Evolutionary conservation across 2,797 vertebrate genomes (phyloP).

Genomic region (Syngnathus acus): DNA sequence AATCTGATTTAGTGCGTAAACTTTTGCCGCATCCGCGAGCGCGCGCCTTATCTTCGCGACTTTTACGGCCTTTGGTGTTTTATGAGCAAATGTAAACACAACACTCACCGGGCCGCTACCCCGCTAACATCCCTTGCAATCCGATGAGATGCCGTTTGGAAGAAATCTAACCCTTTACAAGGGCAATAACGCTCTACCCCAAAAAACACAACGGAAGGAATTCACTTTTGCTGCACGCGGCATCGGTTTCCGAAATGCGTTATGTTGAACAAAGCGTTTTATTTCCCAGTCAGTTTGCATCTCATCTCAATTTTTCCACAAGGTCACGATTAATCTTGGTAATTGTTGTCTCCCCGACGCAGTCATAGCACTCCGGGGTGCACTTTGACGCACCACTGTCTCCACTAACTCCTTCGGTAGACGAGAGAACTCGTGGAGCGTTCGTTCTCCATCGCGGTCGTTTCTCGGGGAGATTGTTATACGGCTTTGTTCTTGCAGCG

Average conservation of each 20-base stretch:
- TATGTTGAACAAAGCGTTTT: constrained; percentile 6
- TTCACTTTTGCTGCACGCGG: no score
- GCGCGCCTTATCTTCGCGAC: not conserved
- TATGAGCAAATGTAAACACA: constrained; percentile 4
- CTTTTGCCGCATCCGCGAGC: not conserved
- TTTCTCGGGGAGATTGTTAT: constrained; percentile 38
- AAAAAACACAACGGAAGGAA: not conserved
- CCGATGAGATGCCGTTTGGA: not conserved
- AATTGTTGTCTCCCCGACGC: constrained; percentile 53
- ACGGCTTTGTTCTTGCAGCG: constrained; percentile 18
- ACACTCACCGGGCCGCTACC: not conserved
- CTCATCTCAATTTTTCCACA: constrained; percentile 29
- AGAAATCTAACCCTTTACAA: not conserved
- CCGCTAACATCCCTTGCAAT: not conserved
- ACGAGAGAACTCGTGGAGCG: constrained; percentile 18
- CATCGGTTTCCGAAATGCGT: no score
- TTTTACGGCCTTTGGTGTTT: constrained; percentile 1
- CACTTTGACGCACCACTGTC: constrained; percentile 17
- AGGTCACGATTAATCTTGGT: constrained; percentile 60
- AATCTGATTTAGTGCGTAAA: constrained; percentile 1
- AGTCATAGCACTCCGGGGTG: constrained; percentile 24
- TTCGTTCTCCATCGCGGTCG: constrained; percentile 15
- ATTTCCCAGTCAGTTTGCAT: constrained; percentile 9
- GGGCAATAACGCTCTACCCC: not conserved
- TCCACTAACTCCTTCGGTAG: constrained; percentile 1